Evolutionary conservation across 2,888 invertebrate species (phyloP), one percentile per base, ranked within the genome.

Genomic region (Marasmarcha lunaedactyla): DNA sequence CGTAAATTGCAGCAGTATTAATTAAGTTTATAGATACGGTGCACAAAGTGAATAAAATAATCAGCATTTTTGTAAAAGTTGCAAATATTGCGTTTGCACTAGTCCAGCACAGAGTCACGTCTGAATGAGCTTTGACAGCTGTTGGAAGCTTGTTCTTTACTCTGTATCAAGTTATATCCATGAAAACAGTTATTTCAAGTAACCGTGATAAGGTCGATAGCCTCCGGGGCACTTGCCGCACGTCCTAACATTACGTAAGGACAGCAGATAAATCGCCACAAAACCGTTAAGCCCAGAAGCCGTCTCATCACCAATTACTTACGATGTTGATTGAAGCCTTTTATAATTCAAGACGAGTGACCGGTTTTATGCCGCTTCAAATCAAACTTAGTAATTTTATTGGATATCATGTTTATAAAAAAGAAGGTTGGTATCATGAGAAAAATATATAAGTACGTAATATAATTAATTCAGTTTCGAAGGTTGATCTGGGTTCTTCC

Each of bases 111-210:
- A 52, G 57, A 60, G 63, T 56, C 55, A 54, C 63, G 62, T 72
- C 69, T 69, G 67, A 58, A 57, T 54, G 51, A 30, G 30, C 30
- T 30, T 30, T 11, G 30, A 48, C 47, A 50, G 49, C 50, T 49
- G 52, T 55, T 65, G 66, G 59, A 59, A 58, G 58, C 55, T 55
- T 60, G 20, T 3, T 20, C 4, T 7, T 20, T 20, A 7, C 64
- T 62, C 59, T 59, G 62, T 61, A 59, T 57, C 52, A 64, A 76
- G 74, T 72, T 81, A 76, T 77, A 81, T 74, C 69, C 79, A 74
- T 73, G 69, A 69, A 71, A 83, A 85, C 83, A 74, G 77, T 72
- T 72, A 72, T 68, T 71, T 71, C 73, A 72, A 78, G 81, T 78
- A 76, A 73, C 71, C 57, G 71, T 63, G 62, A 71, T 64, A 71